phyloP scores from a whole-genome alignment of 1,140 invertebrate genomes.

The Argopecten irradians region DNA sequence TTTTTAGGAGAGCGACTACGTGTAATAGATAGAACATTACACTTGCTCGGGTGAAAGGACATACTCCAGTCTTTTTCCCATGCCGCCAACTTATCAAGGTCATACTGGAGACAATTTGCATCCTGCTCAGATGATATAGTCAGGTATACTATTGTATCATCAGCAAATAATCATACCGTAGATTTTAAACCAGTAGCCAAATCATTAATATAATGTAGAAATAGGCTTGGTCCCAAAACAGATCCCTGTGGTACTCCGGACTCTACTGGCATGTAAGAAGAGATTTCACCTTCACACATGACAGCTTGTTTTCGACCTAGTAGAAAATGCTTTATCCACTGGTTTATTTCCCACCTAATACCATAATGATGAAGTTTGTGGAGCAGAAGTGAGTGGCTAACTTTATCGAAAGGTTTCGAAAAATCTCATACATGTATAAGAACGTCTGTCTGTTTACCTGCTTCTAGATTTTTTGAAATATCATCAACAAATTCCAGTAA shows the following conservation, averaged over 20 bases:
- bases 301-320: background rate
- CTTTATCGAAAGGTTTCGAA: background rate
- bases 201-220: background rate
- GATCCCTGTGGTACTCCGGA: no score
- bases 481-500: no score
- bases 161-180: constrained; percentile 34
- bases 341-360: background rate
- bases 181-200: background rate
- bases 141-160: constrained; percentile 26
- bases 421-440: background rate
- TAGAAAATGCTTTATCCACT: background rate
- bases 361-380: background rate
- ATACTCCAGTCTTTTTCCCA: constrained; percentile 32
- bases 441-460: background rate
- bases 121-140: constrained; percentile 13
- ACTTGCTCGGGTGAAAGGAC: constrained; percentile 41
- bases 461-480: background rate
- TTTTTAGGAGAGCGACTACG: background rate
- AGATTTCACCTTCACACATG: background rate
- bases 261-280: background rate
- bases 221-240: no score
- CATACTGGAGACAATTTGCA: constrained; percentile 21
- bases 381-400: background rate
- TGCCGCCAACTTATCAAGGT: background rate
- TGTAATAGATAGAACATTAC: constrained; percentile 27